Percentiles rank a stretch among this genome's conserved stretches.
phyloP scores from a whole-genome alignment of 2,888 invertebrate species.

The Eucriotettix oculatus region DNA sequence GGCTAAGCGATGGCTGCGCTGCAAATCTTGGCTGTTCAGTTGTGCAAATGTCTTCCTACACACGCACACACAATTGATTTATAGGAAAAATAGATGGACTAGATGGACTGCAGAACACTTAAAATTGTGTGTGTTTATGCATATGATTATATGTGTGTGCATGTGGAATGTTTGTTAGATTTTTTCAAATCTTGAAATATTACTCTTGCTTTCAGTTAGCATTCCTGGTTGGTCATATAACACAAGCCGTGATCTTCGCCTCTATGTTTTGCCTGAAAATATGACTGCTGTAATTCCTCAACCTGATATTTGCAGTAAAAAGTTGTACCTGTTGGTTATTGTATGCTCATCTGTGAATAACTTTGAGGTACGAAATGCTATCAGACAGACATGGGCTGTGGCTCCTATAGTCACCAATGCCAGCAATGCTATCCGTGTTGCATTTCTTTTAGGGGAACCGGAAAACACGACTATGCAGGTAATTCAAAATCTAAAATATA shows the following conservation, averaged over 20 bases:
- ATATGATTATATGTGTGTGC: too few species aligned
- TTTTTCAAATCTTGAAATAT: too few species aligned
- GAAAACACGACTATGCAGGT: conserved; percentile 37
- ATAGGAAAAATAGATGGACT: too few species aligned
- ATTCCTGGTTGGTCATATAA: conserved; percentile 53
- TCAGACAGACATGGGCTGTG: conserved; percentile 52
- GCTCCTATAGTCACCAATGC: conserved; percentile 21
- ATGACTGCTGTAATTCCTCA: conserved; percentile 40
- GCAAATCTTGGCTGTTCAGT: too few species aligned
- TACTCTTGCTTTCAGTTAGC: neutral
- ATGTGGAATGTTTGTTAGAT: too few species aligned
- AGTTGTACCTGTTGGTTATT: conserved; percentile 47
- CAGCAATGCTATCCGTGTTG: conserved; percentile 21
- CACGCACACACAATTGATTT: too few species aligned
- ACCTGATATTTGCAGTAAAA: conserved; percentile 18
- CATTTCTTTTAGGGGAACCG: conserved; percentile 43
- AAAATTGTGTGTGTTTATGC: too few species aligned
- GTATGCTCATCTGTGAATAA: conserved; percentile 59
- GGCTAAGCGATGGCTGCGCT: too few species aligned
- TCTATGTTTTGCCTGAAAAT: conserved; percentile 54
- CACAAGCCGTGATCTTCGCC: conserved; percentile 50
- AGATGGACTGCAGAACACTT: too few species aligned
- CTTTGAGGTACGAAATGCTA: conserved; percentile 44
- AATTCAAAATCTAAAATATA: neutral
- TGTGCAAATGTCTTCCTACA: too few species aligned